Evolutionary conservation across 2,888 invertebrate species (phyloP).

Genomic region (Neoscelio sp.): DNA sequence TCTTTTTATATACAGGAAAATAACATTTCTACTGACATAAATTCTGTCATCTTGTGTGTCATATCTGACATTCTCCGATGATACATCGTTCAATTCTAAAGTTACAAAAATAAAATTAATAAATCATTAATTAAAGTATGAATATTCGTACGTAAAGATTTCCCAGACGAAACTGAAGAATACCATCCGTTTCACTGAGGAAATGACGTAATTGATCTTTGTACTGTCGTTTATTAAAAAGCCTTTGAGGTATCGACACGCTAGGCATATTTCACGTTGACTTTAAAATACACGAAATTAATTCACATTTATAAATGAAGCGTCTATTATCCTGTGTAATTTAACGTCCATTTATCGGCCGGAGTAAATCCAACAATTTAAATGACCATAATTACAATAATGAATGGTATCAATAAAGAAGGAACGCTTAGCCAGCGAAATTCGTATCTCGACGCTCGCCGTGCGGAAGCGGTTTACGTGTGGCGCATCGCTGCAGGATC

Average conservation of each 20-base stretch:
- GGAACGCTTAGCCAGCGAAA: conserved; percentile 11
- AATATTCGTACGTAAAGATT: too few species aligned
- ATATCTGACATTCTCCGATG: too few species aligned
- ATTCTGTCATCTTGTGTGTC: too few species aligned
- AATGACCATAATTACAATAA: conserved; percentile 54
- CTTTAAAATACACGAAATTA: conserved; percentile 37
- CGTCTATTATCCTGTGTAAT: conserved; percentile 18
- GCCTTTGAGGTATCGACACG: conserved; percentile 25
- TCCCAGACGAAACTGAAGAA: too few species aligned
- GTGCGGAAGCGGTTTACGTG: too few species aligned
- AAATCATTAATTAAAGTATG: too few species aligned
- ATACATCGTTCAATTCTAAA: too few species aligned
- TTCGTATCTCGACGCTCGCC: conserved; percentile 10
- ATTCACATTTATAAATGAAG: conserved; percentile 40
- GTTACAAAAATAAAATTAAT: too few species aligned
- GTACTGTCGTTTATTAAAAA: conserved; percentile 33
- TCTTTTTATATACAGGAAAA: too few species aligned
- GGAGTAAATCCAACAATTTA: conserved; percentile 39
- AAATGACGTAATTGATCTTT: conserved; percentile 22
- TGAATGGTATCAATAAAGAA: conserved; percentile 47
- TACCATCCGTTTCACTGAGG: not conserved
- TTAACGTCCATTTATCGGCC: conserved; percentile 17
- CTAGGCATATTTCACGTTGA: conserved; percentile 25
- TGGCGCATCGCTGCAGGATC: not conserved
- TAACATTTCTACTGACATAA: too few species aligned